Conservation (phyloP, 2,888 invertebrate genomes). For the Podotricha telesiphe region DNA sequence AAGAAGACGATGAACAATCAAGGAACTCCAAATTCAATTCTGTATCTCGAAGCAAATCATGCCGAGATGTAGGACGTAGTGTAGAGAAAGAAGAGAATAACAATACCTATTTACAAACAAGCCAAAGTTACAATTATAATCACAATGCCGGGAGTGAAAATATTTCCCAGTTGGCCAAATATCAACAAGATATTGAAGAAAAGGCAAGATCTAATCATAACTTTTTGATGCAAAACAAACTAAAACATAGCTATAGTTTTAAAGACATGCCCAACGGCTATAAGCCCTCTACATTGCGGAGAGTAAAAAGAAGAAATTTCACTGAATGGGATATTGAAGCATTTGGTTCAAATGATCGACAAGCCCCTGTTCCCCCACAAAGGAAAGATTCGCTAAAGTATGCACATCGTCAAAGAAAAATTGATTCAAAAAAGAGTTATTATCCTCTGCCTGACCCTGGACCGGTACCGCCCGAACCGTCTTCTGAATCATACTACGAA, state of each 20-base stretch:
- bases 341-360: slow-evolving; percentile 65
- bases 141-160: slow-evolving; percentile 70
- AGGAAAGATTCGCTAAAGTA: slow-evolving; percentile 80
- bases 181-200: slow-evolving; percentile 85
- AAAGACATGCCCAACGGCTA: slow-evolving; percentile 86
- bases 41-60: slow-evolving; percentile 79
- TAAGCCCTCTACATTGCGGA: slow-evolving; percentile 82
- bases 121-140: slow-evolving; percentile 64
- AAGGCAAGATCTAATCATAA: slow-evolving; percentile 80
- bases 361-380: slow-evolving; percentile 73
- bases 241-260: slow-evolving; percentile 83
- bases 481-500: slow-evolving; percentile 79
- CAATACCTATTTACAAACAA: slow-evolving; percentile 60
- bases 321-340: slow-evolving; percentile 84
- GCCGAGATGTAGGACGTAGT: slow-evolving; percentile 72
- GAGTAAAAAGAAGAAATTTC: slow-evolving; percentile 82
- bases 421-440: slow-evolving; percentile 71
- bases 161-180: slow-evolving; percentile 84
- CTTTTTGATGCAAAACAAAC: slow-evolving; percentile 78
- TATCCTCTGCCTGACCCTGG: slow-evolving; percentile 77
- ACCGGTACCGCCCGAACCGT: slow-evolving; percentile 75
- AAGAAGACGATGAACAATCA: slow-evolving; percentile 63
- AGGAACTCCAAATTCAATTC: slow-evolving; percentile 72
- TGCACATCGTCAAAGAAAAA: slow-evolving; percentile 79
- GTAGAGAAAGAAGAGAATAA: slow-evolving; percentile 62